Base-by-base conservation (phyloP, 2,113 vertebrate species). In the Coptodon bakossiorum region DNA sequence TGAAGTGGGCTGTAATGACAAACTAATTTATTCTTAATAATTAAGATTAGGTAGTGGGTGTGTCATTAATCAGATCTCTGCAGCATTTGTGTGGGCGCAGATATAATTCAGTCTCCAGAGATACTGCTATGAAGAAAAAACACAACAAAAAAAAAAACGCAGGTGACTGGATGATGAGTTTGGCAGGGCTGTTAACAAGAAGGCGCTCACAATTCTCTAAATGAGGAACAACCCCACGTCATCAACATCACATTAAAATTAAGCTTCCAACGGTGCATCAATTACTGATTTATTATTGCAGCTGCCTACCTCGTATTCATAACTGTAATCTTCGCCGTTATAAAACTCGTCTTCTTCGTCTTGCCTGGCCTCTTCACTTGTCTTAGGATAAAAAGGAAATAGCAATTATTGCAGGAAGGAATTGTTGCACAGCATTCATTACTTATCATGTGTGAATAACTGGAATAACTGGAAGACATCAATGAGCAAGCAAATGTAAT, bases 281-380 rank as follows among this genome's bases (percentile, higher is more conserved):
- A 90, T 87, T 89, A 90, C 63, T 90, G 86, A 90, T 71, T 82
- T 29, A 29, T 17, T 13, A 24, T 71, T 45, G 50, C 53, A 10
- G 82, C 79, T 68, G 83, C 92, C 90, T 89, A 96, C 96, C 95
- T 96, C 92, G 7, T 96, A 95, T 61, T 96, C 94, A 91, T 95
- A 91, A 76, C 80, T 84, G 90, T 94, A 91, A 43, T 93, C 94
- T 87, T 94, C 94, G 5, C 31, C 53, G 1, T 94, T 86, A 83
- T 93, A 86, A 79, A 87, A 86, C 73, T 93, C 91, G 3, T 90
- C 90, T 19, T 92, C 89, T 27, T 86, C 80, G 7, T 86, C 82
- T 78, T 63, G 82, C 43, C 53, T 22, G n/a, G 43, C 84, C 17
- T 81, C 88, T 9, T 88, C 86, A 56, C 48, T 89, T 9, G 84